Percentiles rank a stretch among this genome's conserved stretches.
Conservation (phyloP, 2,888 invertebrate species). For the Leucoma salicis region DNA sequence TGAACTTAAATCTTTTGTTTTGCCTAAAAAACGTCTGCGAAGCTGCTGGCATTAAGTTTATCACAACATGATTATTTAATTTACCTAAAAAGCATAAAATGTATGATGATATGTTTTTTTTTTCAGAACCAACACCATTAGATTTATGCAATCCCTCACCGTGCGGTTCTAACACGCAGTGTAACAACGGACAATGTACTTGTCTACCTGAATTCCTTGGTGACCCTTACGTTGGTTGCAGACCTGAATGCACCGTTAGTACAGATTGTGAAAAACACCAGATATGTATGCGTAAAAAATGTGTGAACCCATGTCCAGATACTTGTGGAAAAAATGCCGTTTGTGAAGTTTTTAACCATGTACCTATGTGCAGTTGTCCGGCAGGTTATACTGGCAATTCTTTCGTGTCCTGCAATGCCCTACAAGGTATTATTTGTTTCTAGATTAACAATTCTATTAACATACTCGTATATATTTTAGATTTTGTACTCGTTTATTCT, state of each 20-base stretch:
- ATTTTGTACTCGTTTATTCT: too few relatives aligned
- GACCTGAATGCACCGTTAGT: constrained; percentile 91
- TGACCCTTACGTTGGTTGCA: constrained; percentile 89
- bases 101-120: background rate
- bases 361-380: constrained; percentile 89
- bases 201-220: constrained; percentile 89
- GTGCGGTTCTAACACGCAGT: constrained; percentile 88
- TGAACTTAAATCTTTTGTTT: too few relatives aligned
- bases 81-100: too few relatives aligned
- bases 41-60: too few relatives aligned
- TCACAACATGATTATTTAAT: too few relatives aligned
- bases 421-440: constrained; percentile 67
- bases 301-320: constrained; percentile 89
- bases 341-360: constrained; percentile 89
- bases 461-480: too few relatives aligned
- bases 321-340: constrained; percentile 89
- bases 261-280: constrained; percentile 86
- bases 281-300: constrained; percentile 88
- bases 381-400: constrained; percentile 89
- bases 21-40: too few relatives aligned
- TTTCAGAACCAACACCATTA: constrained; percentile 40
- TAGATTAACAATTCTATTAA: background rate
- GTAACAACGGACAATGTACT: constrained; percentile 85
- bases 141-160: constrained; percentile 86
- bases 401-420: constrained; percentile 84